phyloP scores from a whole-genome alignment of 1,140 invertebrate species.

The Drosophila watanabei region DNA sequence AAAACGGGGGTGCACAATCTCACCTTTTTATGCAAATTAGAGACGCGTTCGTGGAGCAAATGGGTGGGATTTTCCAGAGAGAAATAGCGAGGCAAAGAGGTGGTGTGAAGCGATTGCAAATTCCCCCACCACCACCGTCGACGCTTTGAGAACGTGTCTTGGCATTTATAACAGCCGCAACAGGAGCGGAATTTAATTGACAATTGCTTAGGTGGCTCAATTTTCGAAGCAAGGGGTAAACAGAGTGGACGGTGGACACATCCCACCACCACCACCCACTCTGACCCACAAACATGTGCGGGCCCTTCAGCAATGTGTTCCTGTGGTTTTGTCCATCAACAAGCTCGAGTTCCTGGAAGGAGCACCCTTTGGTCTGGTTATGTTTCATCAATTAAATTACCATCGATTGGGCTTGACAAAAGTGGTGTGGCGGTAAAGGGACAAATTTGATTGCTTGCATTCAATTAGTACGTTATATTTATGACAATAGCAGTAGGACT shows the following conservation, averaged over 20 bases:
- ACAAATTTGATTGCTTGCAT: slow-evolving; percentile 8
- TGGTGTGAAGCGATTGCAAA: slow-evolving; percentile 31
- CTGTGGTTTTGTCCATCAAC: slow-evolving; percentile 38
- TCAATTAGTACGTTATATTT: slow-evolving; percentile 8
- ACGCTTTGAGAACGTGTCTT: slow-evolving; percentile 50
- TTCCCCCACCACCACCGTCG: slow-evolving; percentile 21
- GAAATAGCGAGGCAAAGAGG: not conserved
- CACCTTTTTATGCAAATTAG: slow-evolving; percentile 75
- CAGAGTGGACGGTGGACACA: slow-evolving; percentile 21
- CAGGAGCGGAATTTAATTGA: slow-evolving; percentile 63
- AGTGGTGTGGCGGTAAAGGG: not conserved
- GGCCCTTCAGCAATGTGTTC: slow-evolving; percentile 38
- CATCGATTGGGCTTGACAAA: slow-evolving; percentile 1
- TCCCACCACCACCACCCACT: not conserved
- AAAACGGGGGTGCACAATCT: slow-evolving; percentile 12
- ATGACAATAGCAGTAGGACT: not conserved
- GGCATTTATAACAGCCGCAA: slow-evolving; percentile 35
- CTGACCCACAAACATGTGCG: slow-evolving; percentile 17
- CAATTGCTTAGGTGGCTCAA: slow-evolving; percentile 63
- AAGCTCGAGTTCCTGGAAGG: not conserved
- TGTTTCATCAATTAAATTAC: slow-evolving; percentile 62
- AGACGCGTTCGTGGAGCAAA: slow-evolving; percentile 18
- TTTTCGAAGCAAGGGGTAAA: slow-evolving; percentile 19
- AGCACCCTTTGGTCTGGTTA: slow-evolving; percentile 9
- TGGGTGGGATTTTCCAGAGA: not conserved